These are phyloP conservation scores for Diploscapter pachys DNA, from an alignment of 1,140 invertebrate species.

Conservation along the genomic window DNA sequence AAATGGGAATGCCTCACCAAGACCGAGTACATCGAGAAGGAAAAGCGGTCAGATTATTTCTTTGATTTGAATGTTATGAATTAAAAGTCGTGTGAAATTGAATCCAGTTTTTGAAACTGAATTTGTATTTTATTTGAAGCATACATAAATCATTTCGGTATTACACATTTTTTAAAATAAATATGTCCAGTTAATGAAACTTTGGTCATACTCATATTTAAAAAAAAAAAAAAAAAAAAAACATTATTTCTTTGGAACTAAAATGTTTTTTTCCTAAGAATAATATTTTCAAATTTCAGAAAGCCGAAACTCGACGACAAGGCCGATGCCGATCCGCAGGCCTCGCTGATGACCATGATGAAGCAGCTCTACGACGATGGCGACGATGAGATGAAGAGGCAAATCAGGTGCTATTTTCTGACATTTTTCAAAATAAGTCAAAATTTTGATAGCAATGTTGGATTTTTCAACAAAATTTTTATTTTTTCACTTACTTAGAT, in stretches of 20 bases:
- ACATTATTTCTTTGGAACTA: too few relatives aligned
- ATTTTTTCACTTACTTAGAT: too few relatives aligned
- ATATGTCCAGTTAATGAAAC: too few relatives aligned
- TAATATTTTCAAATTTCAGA: neutral
- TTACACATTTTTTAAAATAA: too few relatives aligned
- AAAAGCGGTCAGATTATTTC: neutral
- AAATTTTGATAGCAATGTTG: too few relatives aligned
- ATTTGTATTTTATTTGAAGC: too few relatives aligned
- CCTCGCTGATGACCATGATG: neutral
- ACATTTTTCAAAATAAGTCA: too few relatives aligned
- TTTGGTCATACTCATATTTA: too few relatives aligned
- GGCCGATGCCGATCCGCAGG: neutral
- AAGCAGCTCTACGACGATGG: neutral
- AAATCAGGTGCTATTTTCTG: neutral
- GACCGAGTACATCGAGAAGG: neutral
- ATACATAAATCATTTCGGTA: too few relatives aligned
- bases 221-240: too few relatives aligned
- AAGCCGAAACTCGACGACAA: neutral
- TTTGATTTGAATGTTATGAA: neutral
- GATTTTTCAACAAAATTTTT: too few relatives aligned
- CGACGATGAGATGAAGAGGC: slow-evolving; percentile 2
- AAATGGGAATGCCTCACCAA: neutral
- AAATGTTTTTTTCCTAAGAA: neutral
- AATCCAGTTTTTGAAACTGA: too few relatives aligned
- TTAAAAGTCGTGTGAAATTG: neutral